Evolutionary conservation across 1,140 invertebrate genomes (phyloP).

Genomic region (Pseudachorutes palmiensis): DNA sequence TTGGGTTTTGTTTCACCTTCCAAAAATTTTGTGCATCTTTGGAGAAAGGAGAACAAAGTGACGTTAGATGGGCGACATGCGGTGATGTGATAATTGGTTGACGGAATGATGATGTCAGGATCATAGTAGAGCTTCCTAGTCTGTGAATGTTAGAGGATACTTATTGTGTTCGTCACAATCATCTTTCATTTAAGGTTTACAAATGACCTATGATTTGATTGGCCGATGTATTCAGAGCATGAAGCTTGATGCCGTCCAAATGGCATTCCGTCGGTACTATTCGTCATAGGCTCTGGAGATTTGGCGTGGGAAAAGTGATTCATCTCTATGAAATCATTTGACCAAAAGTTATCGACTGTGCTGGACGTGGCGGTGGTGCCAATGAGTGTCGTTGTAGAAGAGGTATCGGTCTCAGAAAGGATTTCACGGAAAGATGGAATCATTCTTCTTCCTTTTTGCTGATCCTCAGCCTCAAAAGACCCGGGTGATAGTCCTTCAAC

Average conservation of each 20-base stretch:
- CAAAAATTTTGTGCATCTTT: conserved; percentile 7
- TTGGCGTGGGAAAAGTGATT: conserved; percentile 17
- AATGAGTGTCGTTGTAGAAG: background rate
- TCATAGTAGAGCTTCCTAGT: too few species aligned
- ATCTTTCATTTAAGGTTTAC: too few species aligned
- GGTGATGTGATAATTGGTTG: conserved; percentile 36
- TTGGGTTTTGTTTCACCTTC: background rate
- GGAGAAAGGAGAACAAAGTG: conserved; percentile 32
- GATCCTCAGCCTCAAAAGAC: background rate
- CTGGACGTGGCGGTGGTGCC: conserved; percentile 6
- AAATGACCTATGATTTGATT: too few species aligned
- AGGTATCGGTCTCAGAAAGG: conserved; percentile 20
- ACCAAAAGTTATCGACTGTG: conserved; percentile 33
- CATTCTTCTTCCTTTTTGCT: conserved; percentile 18
- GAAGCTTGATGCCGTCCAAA: background rate
- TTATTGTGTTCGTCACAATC: too few species aligned
- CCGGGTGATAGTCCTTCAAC: background rate
- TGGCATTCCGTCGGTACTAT: background rate
- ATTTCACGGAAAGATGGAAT: conserved; percentile 31
- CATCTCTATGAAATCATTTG: conserved; percentile 22
- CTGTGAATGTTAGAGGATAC: too few species aligned
- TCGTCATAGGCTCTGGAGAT: background rate
- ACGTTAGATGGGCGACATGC: conserved; percentile 35
- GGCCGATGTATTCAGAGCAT: too few species aligned
- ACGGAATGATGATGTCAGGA: too few species aligned